A percentile compares a stretch with the other conserved stretches of the same genome.
phyloP scores from a whole-genome alignment of 1,140 invertebrate genomes.

The Gryllus bimaculatus region DNA sequence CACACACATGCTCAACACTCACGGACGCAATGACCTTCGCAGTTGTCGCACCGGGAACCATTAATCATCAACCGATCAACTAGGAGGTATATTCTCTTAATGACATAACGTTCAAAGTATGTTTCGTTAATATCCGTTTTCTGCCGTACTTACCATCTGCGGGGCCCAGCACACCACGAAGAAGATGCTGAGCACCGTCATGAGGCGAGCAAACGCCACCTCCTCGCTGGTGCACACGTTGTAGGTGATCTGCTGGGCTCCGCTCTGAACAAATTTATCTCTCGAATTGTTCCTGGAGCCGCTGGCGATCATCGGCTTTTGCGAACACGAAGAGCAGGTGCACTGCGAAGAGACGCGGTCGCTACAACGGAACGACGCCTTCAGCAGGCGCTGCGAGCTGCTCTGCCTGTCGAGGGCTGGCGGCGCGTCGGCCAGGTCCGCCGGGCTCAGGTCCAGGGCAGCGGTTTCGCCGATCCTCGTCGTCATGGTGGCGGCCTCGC shows the following conservation, averaged over 20 bases:
- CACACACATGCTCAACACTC: no score
- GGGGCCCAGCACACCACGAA: slow-evolving; percentile 80
- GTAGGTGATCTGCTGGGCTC: slow-evolving; percentile 14
- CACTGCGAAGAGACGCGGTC: neutral
- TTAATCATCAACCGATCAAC: no score
- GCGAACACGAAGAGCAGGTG: neutral
- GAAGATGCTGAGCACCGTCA: slow-evolving; percentile 69
- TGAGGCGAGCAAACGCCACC: slow-evolving; percentile 69
- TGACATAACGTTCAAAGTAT: no score
- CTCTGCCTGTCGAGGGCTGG: neutral
- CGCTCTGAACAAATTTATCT: slow-evolving; percentile 19
- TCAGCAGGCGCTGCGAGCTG: neutral
- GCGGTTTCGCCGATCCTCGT: neutral
- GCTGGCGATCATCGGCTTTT: neutral
- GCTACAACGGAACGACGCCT: neutral
- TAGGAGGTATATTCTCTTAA: no score
- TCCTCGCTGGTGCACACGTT: slow-evolving; percentile 58
- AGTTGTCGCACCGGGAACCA: no score
- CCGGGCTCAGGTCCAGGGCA: neutral
- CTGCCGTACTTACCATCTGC: slow-evolving; percentile 57
- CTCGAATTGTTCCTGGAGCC: slow-evolving; percentile 4
- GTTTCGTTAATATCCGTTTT: no score
- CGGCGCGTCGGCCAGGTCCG: neutral
- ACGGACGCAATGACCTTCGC: no score
- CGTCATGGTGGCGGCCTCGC: neutral